A percentile compares a stretch with the other conserved stretches of the same genome.
Evolutionary conservation across 2,113 vertebrate species (phyloP).

Genomic region (Trachemys scripta): DNA sequence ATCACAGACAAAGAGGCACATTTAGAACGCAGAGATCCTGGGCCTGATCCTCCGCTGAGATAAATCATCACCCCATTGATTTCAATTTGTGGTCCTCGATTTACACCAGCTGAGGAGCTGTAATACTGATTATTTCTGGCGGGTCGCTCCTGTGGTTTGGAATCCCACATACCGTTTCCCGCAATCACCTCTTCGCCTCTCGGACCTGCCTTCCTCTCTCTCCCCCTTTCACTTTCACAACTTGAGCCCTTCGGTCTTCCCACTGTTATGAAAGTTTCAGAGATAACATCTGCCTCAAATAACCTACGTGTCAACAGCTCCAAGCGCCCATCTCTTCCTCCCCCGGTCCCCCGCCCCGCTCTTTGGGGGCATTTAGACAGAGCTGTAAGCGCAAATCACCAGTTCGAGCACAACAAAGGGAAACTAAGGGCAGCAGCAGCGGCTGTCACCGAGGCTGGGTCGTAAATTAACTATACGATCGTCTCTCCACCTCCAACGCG

Average conservation of each 20-base stretch:
- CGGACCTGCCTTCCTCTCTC: background rate
- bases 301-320: background rate
- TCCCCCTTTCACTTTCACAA: background rate
- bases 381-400: background rate
- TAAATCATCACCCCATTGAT: background rate
- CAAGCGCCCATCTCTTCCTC: too few relatives aligned
- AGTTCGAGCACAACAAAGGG: background rate
- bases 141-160: background rate
- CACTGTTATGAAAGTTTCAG: fast-evolving
- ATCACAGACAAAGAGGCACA: background rate
- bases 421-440: too few relatives aligned
- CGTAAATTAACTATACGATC: background rate
- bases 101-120: background rate
- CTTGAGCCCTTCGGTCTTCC: background rate
- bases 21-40: background rate
- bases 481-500: too few relatives aligned
- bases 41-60: background rate
- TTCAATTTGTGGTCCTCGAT: background rate
- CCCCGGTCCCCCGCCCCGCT: background rate
- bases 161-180: background rate
- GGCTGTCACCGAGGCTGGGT: background rate
- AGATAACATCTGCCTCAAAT: background rate
- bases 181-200: background rate
- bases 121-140: background rate
- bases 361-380: fast-evolving